These are phyloP conservation scores for Philereme transversata DNA, from an alignment of 2,888 invertebrate species.

Conservation along the genomic window DNA sequence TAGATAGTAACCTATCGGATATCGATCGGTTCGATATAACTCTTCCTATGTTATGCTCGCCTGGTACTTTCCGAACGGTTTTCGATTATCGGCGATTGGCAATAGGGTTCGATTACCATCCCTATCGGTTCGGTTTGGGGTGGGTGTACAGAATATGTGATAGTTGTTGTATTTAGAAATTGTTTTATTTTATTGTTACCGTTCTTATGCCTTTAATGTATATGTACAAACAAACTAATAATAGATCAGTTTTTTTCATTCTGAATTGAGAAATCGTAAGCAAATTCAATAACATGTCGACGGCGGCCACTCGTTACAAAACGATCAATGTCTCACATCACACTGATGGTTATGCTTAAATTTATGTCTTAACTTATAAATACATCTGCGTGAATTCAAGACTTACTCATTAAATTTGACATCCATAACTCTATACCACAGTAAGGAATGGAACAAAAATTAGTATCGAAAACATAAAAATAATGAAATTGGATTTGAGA, in stretches of 20 bases:
- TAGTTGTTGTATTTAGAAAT: slow-evolving; percentile 62
- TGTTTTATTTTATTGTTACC: slow-evolving; percentile 80
- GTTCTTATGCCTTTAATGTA: slow-evolving; percentile 81
- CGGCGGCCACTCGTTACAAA: slow-evolving; percentile 62
- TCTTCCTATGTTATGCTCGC: slow-evolving; percentile 53
- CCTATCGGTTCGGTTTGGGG: slow-evolving; percentile 20
- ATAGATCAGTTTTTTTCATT: slow-evolving; percentile 75
- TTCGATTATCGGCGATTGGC: slow-evolving; percentile 78
- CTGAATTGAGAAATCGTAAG: slow-evolving; percentile 77
- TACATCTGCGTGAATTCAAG: slow-evolving; percentile 67
- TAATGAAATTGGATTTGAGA: slow-evolving; percentile 16
- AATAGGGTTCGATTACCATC: slow-evolving; percentile 58
- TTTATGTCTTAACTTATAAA: slow-evolving; percentile 78
- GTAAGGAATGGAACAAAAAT: slow-evolving; percentile 77
- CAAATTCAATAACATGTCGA: slow-evolving; percentile 66
- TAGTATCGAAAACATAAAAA: slow-evolving; percentile 68
- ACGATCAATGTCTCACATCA: slow-evolving; percentile 67
- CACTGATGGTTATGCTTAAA: slow-evolving; percentile 78
- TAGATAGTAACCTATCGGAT: slow-evolving; percentile 43
- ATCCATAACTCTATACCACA: slow-evolving; percentile 79
- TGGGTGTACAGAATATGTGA: slow-evolving; percentile 8
- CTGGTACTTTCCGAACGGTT: slow-evolving; percentile 78
- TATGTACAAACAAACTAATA: slow-evolving; percentile 84
- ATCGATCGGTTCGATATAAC: slow-evolving; percentile 75
- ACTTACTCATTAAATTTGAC: slow-evolving; percentile 71